Evolutionary conservation across 1,140 invertebrate species (phyloP), one percentile per base, ranked within the genome.

Genomic region (Monomorium pharaonis): DNA sequence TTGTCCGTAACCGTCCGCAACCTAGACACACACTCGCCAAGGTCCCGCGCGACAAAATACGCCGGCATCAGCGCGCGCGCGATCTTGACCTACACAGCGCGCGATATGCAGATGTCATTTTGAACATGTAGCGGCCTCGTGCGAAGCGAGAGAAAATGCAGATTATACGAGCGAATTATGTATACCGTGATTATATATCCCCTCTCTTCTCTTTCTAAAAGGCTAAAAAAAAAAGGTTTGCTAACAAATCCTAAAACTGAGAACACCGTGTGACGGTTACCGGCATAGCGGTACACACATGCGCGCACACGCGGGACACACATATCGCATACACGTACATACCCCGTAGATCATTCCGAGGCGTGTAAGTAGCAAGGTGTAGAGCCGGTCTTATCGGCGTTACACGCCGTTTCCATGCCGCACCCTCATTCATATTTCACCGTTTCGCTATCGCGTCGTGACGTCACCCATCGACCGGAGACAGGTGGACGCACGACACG

Each of bases 21-120:
- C 89, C 90, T 93, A 92, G 89, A 89, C 89, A 91, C 86, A 86
- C 60, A 63, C 37, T 47, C 69, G 72, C 77, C 85, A 88, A 89
- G 92, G 92, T 93, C 92, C 91, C 92, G 92, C 86, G 88, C 80
- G 75, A 90, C 86, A 91, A 93, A 93, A 89, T 90, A 90, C 86
- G 78, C 87, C 69, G 76, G 86, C 74, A 72, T 51, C 69, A 62
- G 75, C 24, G 56, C 84, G 69, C 47, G 91, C 85, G 75, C 47
- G 91, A 86, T 92, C 91, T 92, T 92, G 91, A 92, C 88, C 90
- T 85, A 90, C 83, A 63, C 84, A 84, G 76, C 62, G 67, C 37
- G 54, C 75, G 21, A 63, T 76, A 60, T 37, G 84, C 88, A 76
- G 69, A 88, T 86, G 84, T 88, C 75, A 86, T 89, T 89, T 88